phyloP scores from a whole-genome alignment of 2,888 invertebrate genomes.

The Mesorhabditis sp. region DNA sequence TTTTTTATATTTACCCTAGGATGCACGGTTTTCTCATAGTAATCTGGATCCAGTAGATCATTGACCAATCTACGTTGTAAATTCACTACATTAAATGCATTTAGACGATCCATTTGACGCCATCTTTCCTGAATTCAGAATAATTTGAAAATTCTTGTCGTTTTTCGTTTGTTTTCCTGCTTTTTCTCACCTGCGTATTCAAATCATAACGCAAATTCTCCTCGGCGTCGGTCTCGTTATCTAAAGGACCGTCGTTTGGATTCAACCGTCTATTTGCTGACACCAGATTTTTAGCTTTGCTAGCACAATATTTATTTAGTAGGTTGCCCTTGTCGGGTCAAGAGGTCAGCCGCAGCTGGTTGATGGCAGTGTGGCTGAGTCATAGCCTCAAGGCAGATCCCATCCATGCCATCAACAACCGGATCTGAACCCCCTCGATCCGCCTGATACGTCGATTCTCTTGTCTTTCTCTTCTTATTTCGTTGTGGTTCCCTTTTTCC shows the following conservation, averaged over 20 bases:
- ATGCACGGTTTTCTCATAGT: conserved; percentile 54
- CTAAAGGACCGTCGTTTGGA: no score
- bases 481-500: not conserved
- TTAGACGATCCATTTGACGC: conserved; percentile 5
- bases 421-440: not conserved
- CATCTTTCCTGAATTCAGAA: not conserved
- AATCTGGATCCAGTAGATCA: conserved; percentile 48
- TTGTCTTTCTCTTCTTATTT: not conserved
- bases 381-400: not conserved
- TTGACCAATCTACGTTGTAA: conserved; percentile 46
- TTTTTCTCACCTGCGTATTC: not conserved
- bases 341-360: no score
- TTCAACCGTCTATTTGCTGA: no score
- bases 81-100: conserved; percentile 1
- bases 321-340: no score
- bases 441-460: not conserved
- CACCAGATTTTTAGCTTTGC: no score
- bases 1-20: conserved; percentile 24
- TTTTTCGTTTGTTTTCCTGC: no score
- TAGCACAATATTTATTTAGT: no score
- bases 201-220: not conserved
- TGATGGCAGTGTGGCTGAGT: not conserved
- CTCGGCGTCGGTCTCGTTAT: no score
- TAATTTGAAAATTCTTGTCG: no score
- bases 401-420: not conserved